Conservation (phyloP, 2,888 invertebrate species). For the Xylophagus ater region DNA sequence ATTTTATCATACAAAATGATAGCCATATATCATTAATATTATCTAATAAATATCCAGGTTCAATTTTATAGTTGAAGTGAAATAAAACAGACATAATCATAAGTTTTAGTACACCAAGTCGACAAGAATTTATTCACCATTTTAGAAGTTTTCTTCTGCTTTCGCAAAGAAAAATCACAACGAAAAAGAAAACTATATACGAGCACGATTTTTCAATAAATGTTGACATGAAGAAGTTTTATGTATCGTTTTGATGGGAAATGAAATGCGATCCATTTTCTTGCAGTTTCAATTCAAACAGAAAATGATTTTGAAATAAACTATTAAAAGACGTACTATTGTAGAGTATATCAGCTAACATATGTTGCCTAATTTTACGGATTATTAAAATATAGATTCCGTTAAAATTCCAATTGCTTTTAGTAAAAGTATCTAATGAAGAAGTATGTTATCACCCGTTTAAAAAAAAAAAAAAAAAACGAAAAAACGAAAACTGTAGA, state of each 20-base stretch:
- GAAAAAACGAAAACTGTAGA: too few relatives aligned
- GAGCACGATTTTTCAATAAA: conserved; percentile 41
- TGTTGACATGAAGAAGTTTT: conserved; percentile 39
- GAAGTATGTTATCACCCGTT: too few relatives aligned
- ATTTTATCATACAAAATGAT: conserved; percentile 19
- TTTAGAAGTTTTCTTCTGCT: background rate
- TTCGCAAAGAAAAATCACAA: background rate
- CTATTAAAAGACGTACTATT: conserved; percentile 7
- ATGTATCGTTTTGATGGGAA: conserved; percentile 38
- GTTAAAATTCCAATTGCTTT: conserved; percentile 8
- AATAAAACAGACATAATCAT: conserved; percentile 2
- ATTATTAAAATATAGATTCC: too few relatives aligned
- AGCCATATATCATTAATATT: conserved; percentile 37
- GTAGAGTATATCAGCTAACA: conserved; percentile 9
- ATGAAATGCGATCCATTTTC: conserved; percentile 33
- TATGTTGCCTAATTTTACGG: too few relatives aligned
- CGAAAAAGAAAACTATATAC: conserved; percentile 1
- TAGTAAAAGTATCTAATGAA: conserved; percentile 7
- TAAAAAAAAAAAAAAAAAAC: too few relatives aligned
- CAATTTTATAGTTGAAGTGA: conserved; percentile 4
- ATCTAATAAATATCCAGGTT: conserved; percentile 31
- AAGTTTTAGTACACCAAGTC: conserved; percentile 7
- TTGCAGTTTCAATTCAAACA: background rate
- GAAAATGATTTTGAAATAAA: background rate
- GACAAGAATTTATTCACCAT: conserved; percentile 1